Conservation (phyloP, 1,140 invertebrate genomes). For the Diachasmimorpha longicaudata region DNA sequence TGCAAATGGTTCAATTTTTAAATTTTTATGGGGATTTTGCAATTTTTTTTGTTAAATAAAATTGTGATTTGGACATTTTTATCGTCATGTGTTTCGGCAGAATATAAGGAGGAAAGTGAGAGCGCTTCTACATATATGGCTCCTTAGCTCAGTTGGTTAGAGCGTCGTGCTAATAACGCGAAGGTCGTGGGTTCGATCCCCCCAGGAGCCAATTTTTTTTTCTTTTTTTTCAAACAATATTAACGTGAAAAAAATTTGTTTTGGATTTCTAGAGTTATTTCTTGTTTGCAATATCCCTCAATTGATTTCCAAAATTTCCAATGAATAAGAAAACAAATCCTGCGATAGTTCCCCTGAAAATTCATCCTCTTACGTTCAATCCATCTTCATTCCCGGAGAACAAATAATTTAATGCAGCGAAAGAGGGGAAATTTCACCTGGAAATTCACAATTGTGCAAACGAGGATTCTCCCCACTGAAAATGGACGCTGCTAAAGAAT, state of each 20-base stretch:
- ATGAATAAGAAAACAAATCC: no score
- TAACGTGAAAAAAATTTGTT: no score
- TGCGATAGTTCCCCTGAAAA: not conserved
- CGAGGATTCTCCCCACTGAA: conserved; percentile 3
- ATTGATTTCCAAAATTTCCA: not conserved
- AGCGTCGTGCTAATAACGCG: conserved; percentile 25
- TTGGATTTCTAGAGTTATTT: no score
- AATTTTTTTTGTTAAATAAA: not conserved
- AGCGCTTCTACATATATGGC: not conserved
- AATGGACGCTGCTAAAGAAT: not conserved
- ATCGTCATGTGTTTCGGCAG: not conserved
- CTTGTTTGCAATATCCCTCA: not conserved
- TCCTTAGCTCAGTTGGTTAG: conserved; percentile 9
- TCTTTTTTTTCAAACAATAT: not conserved
- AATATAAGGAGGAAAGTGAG: not conserved
- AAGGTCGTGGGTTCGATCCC: conserved; percentile 21
- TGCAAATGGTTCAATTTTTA: no score
- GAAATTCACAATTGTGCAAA: conserved; percentile 39
- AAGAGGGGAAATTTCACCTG: conserved; percentile 10
- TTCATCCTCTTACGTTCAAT: not conserved
- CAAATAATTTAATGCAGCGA: not conserved
- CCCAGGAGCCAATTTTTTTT: conserved; percentile 2
- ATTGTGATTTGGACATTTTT: not conserved
- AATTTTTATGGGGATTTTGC: not conserved
- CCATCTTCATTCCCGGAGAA: not conserved